A percentile compares a stretch with the other conserved stretches of the same genome.
These are phyloP conservation scores for Pteria penguin DNA, from an alignment of 2,888 invertebrate genomes.

Conservation along the genomic window DNA sequence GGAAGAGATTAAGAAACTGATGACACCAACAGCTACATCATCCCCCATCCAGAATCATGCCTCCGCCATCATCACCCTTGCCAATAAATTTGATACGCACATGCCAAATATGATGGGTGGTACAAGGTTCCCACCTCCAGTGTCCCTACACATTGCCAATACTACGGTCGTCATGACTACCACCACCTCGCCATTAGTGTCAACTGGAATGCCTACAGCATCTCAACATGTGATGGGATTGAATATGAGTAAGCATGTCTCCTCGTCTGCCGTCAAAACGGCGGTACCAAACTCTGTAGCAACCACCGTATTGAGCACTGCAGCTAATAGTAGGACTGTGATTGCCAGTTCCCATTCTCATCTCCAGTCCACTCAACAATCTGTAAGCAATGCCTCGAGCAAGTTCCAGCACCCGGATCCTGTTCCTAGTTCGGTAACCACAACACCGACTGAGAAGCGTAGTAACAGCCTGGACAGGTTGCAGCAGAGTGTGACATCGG, in stretches of 20 bases:
- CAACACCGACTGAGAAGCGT: neutral
- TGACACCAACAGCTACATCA: conserved; percentile 5
- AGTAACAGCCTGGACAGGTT: neutral
- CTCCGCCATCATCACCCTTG: conserved; percentile 8
- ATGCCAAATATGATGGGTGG: neutral
- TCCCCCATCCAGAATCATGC: conserved; percentile 18
- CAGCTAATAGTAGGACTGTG: neutral
- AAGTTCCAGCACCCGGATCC: conserved; percentile 6
- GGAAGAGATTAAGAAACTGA: neutral
- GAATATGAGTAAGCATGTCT: neutral
- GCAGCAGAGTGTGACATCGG: conserved; percentile 26
- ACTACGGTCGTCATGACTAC: conserved; percentile 35
- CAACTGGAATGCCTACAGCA: conserved; percentile 15
- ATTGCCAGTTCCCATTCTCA: conserved; percentile 20
- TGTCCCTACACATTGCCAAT: neutral
- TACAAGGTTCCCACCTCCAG: neutral
- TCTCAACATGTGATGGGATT: neutral
- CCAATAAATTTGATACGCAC: conserved; percentile 8
- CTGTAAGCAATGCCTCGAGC: neutral
- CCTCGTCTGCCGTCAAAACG: neutral
- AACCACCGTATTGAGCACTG: conserved; percentile 3
- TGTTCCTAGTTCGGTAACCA: neutral
- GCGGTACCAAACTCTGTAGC: neutral
- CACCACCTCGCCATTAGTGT: conserved; percentile 12
- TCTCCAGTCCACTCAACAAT: neutral